Base-by-base conservation (phyloP, 2,888 invertebrate genomes). In the Acleris emargana region DNA sequence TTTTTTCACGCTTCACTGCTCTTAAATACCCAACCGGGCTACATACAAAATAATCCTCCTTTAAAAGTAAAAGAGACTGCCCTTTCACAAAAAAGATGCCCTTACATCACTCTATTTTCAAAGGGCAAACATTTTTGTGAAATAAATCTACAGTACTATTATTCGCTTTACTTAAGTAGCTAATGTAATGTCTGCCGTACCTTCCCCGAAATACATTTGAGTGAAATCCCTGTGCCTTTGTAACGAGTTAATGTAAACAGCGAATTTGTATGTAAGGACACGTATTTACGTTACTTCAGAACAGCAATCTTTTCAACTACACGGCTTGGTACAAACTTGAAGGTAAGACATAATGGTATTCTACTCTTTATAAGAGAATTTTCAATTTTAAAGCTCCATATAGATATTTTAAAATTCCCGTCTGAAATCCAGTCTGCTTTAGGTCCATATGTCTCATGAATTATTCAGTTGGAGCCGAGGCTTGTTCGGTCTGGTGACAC, bases 371-470 rank as follows among this genome's bases (percentile, higher is more conserved):
- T 80, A 83, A 84, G 84, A 84, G 82, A 83, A 84, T 87, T 87
- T 88, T 85, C 86, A 87, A 87, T 88, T 86, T 87, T 84, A 85
- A 86, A 87, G 75, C 83, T 76, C 75, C 77, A 82, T 84, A 87
- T 86, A 86, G 86, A 86, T 87, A 88, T 88, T 91, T 90, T 88
- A 88, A 89, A 91, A 91, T 89, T 88, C 89, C 79, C 84, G 81
- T 86, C 87, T 88, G 86, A 89, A 91, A 91, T 89, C 90, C 87
- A 89, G 88, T 86, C 86, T 89, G 88, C 90, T 88, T 89, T 90
- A 87, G 88, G 90, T 89, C 88, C 91, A 89, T 89, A 91, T 90
- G 89, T 87, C 88, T 90, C 85, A 90, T 92, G 91, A 89, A 91
- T 91, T 79, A 92, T 91, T 91, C 91, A 91, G 76, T 67, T 70